Evolutionary conservation across 2,113 vertebrate species (phyloP).

Genomic region (Galemys pyrenaicus): DNA sequence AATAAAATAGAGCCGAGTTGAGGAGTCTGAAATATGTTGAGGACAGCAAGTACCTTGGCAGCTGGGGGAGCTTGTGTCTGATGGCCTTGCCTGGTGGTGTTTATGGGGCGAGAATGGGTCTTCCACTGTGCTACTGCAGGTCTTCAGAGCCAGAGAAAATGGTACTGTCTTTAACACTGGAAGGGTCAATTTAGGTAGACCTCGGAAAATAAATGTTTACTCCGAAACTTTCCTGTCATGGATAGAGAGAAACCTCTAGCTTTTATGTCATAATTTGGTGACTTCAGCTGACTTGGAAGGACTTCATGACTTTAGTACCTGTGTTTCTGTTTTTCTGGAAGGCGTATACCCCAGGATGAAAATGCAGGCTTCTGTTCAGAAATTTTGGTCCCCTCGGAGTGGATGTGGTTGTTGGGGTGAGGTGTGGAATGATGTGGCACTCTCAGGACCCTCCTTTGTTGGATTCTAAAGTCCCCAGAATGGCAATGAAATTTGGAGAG

Average conservation of each 20-base stretch:
- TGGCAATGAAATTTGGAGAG: rapidly evolving
- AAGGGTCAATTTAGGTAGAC: neutral
- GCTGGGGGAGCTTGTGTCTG: neutral
- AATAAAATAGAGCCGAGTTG: neutral
- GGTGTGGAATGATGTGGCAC: neutral
- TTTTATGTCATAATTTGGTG: neutral
- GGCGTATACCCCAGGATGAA: neutral
- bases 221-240: neutral
- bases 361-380: neutral
- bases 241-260: neutral
- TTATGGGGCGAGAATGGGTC: neutral
- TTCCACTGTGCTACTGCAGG: neutral
- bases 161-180: neutral
- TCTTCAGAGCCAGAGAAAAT: neutral
- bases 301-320: neutral
- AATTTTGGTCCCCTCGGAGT: neutral
- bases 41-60: conserved; percentile 57
- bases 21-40: conserved; percentile 15
- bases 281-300: neutral
- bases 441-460: neutral
- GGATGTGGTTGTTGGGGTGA: neutral
- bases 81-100: neutral
- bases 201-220: neutral
- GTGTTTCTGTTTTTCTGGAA: neutral
- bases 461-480: rapidly evolving